phyloP scores from a whole-genome alignment of 2,888 invertebrate genomes.

The Galeruca laticollis region DNA sequence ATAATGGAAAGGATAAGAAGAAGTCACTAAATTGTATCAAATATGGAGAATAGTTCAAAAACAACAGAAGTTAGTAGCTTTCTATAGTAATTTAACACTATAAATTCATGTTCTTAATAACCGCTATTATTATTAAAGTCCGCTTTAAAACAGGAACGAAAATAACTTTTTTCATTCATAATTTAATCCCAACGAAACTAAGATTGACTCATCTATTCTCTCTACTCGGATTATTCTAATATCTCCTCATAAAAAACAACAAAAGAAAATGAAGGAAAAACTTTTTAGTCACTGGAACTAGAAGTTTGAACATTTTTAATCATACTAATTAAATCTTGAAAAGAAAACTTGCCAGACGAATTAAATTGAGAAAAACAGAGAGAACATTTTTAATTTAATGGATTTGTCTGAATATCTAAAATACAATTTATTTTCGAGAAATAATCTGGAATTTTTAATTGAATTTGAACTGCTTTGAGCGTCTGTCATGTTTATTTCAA shows the following conservation, averaged over 20 bases:
- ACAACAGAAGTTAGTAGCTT: neutral
- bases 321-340: slow-evolving; percentile 51
- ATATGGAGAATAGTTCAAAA: neutral
- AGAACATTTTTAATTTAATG: slow-evolving; percentile 40
- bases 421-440: slow-evolving; percentile 57
- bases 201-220: slow-evolving; percentile 21
- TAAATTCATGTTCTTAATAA: neutral
- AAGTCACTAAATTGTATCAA: no score
- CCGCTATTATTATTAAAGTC: neutral
- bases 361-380: slow-evolving; percentile 34
- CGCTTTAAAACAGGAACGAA: neutral
- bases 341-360: slow-evolving; percentile 47
- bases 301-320: slow-evolving; percentile 49
- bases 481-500: slow-evolving; percentile 64
- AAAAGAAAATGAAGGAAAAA: slow-evolving; percentile 19
- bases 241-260: slow-evolving; percentile 3
- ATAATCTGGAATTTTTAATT: slow-evolving; percentile 61
- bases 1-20: no score
- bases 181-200: slow-evolving; percentile 17
- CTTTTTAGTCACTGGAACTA: slow-evolving; percentile 27
- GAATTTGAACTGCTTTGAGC: slow-evolving; percentile 61
- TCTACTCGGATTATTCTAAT: slow-evolving; percentile 18
- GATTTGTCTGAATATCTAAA: slow-evolving; percentile 46
- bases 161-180: slow-evolving; percentile 7
- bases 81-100: neutral